Conservation (phyloP, 2,797 vertebrate genomes). For the Scarus forsteni region DNA sequence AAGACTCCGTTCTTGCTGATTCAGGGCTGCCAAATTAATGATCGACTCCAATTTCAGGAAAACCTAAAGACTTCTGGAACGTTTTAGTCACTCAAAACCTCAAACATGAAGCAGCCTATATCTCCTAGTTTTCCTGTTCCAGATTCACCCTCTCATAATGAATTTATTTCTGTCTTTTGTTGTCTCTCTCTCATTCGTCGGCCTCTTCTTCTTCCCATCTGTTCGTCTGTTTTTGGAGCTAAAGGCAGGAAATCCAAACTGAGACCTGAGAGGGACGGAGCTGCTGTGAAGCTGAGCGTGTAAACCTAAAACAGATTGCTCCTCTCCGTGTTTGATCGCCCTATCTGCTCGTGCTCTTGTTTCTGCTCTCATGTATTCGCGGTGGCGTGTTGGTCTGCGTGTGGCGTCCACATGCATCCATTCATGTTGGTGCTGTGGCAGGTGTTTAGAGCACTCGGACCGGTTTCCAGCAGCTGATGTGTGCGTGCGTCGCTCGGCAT, state of each 20-base stretch:
- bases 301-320: conserved; percentile 42
- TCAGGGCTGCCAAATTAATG: too few relatives aligned
- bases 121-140: too few relatives aligned
- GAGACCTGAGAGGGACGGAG: conserved; percentile 16
- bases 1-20: too few relatives aligned
- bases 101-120: too few relatives aligned
- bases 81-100: too few relatives aligned
- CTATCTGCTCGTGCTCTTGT: conserved; percentile 13
- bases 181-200: background rate
- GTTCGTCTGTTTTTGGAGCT: conserved; percentile 1
- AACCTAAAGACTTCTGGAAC: too few relatives aligned
- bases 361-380: conserved; percentile 27
- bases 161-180: background rate
- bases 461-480: conserved; percentile 40
- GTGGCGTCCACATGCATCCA: background rate
- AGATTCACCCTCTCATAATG: too few relatives aligned
- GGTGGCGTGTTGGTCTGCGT: conserved; percentile 7
- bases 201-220: background rate
- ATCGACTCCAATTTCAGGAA: too few relatives aligned
- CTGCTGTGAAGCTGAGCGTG: conserved; percentile 24
- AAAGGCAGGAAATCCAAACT: conserved; percentile 5
- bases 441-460: conserved; percentile 50
- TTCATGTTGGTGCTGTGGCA: conserved; percentile 45
- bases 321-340: conserved; percentile 32
- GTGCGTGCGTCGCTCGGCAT: conserved; percentile 35